Conservation (phyloP, 1,140 invertebrate species). For the Sarcophaga peregrina region DNA sequence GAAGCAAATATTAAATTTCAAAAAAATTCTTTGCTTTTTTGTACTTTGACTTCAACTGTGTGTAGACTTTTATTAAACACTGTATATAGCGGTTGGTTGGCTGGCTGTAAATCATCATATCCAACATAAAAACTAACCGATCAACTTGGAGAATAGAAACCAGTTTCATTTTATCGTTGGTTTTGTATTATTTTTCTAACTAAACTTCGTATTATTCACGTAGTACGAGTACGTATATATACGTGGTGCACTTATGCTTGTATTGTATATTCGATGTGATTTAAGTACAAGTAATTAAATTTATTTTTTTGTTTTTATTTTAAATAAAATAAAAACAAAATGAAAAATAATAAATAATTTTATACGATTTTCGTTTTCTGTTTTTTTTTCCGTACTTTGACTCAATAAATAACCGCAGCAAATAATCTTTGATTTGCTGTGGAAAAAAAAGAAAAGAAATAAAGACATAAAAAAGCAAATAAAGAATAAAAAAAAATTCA, state of each 20-base stretch:
- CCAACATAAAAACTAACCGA: background rate
- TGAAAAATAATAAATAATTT: background rate
- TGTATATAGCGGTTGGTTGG: too few species aligned
- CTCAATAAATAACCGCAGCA: too few species aligned
- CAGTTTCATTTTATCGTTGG: background rate
- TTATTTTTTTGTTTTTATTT: background rate
- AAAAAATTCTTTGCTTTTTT: too few species aligned
- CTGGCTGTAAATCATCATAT: too few species aligned
- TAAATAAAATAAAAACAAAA: background rate
- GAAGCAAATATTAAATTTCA: too few species aligned
- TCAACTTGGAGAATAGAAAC: background rate
- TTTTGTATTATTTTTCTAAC: background rate
- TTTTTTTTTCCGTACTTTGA: too few species aligned
- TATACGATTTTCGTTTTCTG: background rate
- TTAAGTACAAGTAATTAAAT: slow-evolving; percentile 12
- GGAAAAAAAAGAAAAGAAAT: too few species aligned
- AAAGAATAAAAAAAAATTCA: too few species aligned
- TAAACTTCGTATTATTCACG: background rate
- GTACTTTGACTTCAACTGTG: too few species aligned
- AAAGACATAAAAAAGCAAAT: too few species aligned
- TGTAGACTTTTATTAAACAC: too few species aligned
- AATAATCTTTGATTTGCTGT: too few species aligned
- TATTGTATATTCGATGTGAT: background rate
- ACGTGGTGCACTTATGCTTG: background rate
- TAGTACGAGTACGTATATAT: background rate